Evolutionary conservation across 2,113 vertebrate species (phyloP).

Genomic region (Calyptommatus sinebrachiatus): DNA sequence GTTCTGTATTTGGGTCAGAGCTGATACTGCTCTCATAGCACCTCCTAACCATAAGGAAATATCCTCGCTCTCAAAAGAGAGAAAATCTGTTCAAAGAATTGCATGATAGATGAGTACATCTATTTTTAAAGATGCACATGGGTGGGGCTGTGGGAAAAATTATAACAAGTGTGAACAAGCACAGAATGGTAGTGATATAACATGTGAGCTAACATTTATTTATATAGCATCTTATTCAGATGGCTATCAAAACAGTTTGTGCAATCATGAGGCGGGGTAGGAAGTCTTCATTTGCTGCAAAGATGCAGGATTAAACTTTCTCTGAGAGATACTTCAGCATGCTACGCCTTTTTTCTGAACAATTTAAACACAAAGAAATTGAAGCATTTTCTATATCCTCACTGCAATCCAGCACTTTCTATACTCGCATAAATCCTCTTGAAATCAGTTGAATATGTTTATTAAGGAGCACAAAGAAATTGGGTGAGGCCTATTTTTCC

Average conservation of each 20-base stretch:
- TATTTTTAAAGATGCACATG: conserved; percentile 51
- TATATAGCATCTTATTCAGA: conserved; percentile 20
- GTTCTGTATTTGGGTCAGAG: neutral
- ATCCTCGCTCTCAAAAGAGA: conserved; percentile 2
- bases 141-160: conserved; percentile 33
- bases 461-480: neutral
- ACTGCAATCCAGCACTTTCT: neutral
- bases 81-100: conserved; percentile 15
- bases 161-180: conserved; percentile 28
- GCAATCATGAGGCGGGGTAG: neutral
- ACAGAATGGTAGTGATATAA: conserved; percentile 41
- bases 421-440: neutral
- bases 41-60: neutral
- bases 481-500: neutral
- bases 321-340: neutral
- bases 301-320: conserved; percentile 1
- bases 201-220: conserved; percentile 37
- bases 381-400: neutral
- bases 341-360: too few relatives aligned
- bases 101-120: conserved; percentile 22
- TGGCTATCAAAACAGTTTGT: conserved; percentile 18
- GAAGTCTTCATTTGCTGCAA: neutral
- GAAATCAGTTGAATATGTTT: neutral
- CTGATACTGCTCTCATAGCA: neutral
- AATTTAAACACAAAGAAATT: too few relatives aligned